Conservation (phyloP, 2,113 vertebrate genomes). For the Physeter macrocephalus region DNA sequence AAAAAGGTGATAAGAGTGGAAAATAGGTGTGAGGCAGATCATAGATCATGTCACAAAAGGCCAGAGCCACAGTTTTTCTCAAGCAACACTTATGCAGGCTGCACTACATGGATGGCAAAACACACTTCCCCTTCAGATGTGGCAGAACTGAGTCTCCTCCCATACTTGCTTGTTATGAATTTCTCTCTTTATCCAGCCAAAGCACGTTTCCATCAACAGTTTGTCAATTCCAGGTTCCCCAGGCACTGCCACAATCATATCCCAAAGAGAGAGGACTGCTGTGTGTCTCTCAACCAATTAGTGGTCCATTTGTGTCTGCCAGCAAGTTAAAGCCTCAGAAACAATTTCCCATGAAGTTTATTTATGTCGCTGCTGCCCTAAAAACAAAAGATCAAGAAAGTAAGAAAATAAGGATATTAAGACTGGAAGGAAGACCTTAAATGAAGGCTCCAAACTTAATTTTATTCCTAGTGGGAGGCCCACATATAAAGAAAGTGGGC, state of each 20-base stretch:
- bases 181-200: not conserved
- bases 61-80: not conserved
- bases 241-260: not conserved
- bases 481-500: not conserved
- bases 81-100: not conserved
- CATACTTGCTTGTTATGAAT: not conserved
- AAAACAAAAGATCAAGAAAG: slow-evolving; percentile 6
- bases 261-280: slow-evolving; percentile 33
- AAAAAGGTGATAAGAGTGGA: not conserved
- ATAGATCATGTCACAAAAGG: not conserved
- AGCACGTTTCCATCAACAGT: not conserved
- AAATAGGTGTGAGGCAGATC: not conserved
- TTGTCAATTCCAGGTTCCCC: not conserved
- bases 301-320: slow-evolving; percentile 23
- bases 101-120: not conserved
- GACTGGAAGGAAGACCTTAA: not conserved
- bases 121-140: not conserved
- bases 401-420: not conserved
- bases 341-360: slow-evolving; percentile 25
- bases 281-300: not conserved
- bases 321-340: slow-evolving; percentile 42
- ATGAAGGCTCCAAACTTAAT: not conserved
- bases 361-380: not conserved
- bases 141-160: not conserved
- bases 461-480: not conserved